Evolutionary conservation across 2,888 invertebrate genomes (phyloP).

Genomic region (Digitonthophagus gazella): DNA sequence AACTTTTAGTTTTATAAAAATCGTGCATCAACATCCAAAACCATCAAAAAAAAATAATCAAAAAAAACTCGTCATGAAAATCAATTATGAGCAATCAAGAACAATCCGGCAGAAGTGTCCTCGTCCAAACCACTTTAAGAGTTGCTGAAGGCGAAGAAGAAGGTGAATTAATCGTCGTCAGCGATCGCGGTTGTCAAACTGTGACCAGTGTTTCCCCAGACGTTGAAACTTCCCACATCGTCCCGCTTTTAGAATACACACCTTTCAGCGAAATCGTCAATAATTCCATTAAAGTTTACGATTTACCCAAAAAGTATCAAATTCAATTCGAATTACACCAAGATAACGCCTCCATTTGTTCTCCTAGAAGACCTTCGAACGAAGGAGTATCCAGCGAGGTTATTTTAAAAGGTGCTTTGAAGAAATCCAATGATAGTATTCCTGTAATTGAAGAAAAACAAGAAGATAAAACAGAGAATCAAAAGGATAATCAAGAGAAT

Average conservation of each 20-base stretch:
- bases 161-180: constrained; percentile 18
- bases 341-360: not conserved
- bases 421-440: constrained; percentile 17
- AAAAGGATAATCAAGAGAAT: no score
- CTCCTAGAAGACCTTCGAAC: not conserved
- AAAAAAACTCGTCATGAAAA: not conserved
- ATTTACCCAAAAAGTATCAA: constrained; percentile 30
- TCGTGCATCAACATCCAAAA: no score
- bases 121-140: constrained; percentile 25
- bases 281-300: constrained; percentile 29
- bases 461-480: not conserved
- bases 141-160: constrained; percentile 22
- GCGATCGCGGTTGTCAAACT: constrained; percentile 33
- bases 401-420: constrained; percentile 19
- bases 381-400: constrained; percentile 10
- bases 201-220: constrained; percentile 25
- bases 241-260: constrained; percentile 29
- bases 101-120: constrained; percentile 16
- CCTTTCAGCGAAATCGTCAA: constrained; percentile 31
- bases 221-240: constrained; percentile 20
- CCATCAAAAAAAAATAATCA: not conserved
- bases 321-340: constrained; percentile 28
- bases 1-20: no score
- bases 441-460: not conserved
- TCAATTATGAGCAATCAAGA: constrained; percentile 10